Evolutionary conservation across 2,797 vertebrate species (phyloP), one percentile per base, ranked within the genome.

Genomic region (Sarcoramphus papa): DNA sequence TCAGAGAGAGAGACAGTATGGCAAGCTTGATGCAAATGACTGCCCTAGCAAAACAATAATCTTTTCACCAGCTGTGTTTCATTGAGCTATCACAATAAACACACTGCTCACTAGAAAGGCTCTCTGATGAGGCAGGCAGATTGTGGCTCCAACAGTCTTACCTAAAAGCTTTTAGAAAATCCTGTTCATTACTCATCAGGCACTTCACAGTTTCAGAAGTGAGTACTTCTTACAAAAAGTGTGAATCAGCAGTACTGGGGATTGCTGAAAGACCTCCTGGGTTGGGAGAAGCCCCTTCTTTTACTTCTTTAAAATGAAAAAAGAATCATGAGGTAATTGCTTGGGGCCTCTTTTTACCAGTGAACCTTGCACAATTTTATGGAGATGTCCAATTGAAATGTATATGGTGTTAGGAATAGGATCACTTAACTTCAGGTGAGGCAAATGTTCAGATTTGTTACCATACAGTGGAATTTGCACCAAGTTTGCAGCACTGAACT

Each of bases 81-180:
- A 65, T 40, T 79, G 57, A 86, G 45, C 84, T 57, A 23, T 54
- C 90, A 82, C 23, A 80, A 81, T 3, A 28, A 88, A 85, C 48
- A 69, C 0, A 2, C 69, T 74, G 73, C 89, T 95, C n/a, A 31
- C 81, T 28, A 60, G 82, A 67, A 77, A 60, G 68, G 59, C 28
- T 31, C 47, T 77, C 81, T 88, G 82, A 90, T 69, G 85, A 91
- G 91, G 41, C 78, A 70, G 62, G 41, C 72, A 94, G 87, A 74
- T 60, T 84, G 64, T 76, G 95, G 48, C 92, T 95, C 84, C 76
- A 84, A 14, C 88, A 47, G 51, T 83, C 85, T 73, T 76, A 72
- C 77, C 81, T 47, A 51, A 70, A 72, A 96, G 56, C 76, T 75
- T 79, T 90, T 20, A 77, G 68, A 76, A 94, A 94, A 95, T 80